Percentiles rank a stretch among this genome's conserved stretches.
phyloP scores from a whole-genome alignment of 2,888 invertebrate species.

The Andrena marginata region DNA sequence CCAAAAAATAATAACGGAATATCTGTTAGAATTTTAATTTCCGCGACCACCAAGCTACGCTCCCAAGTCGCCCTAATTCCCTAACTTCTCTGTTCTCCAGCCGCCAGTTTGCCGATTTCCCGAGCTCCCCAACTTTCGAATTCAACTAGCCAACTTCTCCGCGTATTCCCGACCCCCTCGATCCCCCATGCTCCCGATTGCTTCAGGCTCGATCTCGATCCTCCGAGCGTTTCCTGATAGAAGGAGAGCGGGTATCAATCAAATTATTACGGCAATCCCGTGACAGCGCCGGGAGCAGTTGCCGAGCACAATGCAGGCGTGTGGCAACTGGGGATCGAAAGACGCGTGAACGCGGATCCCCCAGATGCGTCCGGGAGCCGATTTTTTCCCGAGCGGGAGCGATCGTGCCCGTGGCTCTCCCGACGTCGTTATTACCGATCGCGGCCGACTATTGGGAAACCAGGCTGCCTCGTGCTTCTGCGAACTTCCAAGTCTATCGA shows the following conservation, averaged over 20 bases:
- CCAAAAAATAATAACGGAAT: background rate
- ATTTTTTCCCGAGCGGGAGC: slow-evolving; percentile 10
- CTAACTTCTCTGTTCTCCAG: background rate
- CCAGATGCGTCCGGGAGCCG: slow-evolving; percentile 36
- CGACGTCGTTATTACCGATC: slow-evolving; percentile 28
- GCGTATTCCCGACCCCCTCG: background rate
- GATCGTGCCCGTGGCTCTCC: slow-evolving; percentile 3
- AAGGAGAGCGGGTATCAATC: slow-evolving; percentile 65
- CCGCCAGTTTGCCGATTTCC: background rate
- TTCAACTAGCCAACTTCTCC: background rate
- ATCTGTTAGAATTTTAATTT: background rate
- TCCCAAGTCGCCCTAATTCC: background rate
- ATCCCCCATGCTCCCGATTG: background rate
- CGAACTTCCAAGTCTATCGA: background rate
- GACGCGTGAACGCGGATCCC: slow-evolving; percentile 50
- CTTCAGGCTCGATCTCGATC: slow-evolving; percentile 33
- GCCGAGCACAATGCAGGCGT: slow-evolving; percentile 49
- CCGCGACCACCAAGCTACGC: background rate
- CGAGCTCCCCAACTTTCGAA: background rate
- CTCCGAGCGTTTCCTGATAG: slow-evolving; percentile 39
- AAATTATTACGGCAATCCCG: slow-evolving; percentile 70
- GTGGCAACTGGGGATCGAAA: slow-evolving; percentile 49
- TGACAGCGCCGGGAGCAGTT: slow-evolving; percentile 55
- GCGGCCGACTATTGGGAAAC: slow-evolving; percentile 34
- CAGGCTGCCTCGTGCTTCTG: slow-evolving; percentile 1